Conservation (phyloP, 2,797 vertebrate species). For the Sebastiscus tertius region DNA sequence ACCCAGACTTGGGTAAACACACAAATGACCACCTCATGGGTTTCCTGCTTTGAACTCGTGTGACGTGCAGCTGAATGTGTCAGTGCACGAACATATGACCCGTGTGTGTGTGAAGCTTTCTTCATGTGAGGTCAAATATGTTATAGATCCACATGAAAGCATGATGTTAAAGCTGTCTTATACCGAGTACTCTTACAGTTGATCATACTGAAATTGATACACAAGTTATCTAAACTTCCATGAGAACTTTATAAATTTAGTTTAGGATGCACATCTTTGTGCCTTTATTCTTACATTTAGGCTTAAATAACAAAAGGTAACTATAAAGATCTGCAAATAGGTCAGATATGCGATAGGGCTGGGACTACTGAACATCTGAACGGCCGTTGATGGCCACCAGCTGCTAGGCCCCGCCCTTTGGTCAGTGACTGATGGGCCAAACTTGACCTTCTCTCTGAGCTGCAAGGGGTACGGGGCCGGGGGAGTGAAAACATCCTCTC, state of each 20-base stretch:
- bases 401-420: slow-evolving; percentile 78
- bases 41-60: slow-evolving; percentile 75
- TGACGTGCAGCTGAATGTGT: slow-evolving; percentile 71
- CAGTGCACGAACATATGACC: slow-evolving; percentile 62
- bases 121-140: slow-evolving; percentile 63
- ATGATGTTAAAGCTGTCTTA: background rate
- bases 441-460: slow-evolving; percentile 84
- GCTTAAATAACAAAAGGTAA: background rate
- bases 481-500: slow-evolving; percentile 86
- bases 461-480: slow-evolving; percentile 43
- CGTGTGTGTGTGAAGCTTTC: slow-evolving; percentile 50
- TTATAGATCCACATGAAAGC: slow-evolving; percentile 33
- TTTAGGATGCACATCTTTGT: background rate
- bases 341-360: slow-evolving; percentile 31
- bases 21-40: slow-evolving; percentile 65
- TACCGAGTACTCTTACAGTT: background rate
- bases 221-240: background rate
- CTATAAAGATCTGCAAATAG: slow-evolving; percentile 12
- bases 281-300: background rate
- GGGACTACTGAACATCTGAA: slow-evolving; percentile 65
- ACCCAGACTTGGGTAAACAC: slow-evolving; percentile 68
- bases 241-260: background rate
- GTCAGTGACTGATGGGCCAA: slow-evolving; percentile 86
- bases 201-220: background rate
- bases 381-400: slow-evolving; percentile 77